phyloP scores from a whole-genome alignment of 2,888 invertebrate species.

The Encarsia formosa region DNA sequence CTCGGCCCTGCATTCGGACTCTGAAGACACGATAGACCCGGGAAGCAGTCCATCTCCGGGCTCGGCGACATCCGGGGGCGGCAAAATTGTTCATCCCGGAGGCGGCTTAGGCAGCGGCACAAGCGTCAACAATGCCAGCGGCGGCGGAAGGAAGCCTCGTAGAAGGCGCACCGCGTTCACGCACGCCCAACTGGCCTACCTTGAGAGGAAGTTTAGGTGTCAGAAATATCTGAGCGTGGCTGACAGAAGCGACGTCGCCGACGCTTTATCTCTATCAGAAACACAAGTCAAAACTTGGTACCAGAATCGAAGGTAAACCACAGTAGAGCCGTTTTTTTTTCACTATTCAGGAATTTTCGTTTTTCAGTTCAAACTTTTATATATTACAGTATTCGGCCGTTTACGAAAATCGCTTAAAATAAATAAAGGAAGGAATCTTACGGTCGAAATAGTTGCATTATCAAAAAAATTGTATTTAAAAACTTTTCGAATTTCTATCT shows the following conservation, averaged over 20 bases:
- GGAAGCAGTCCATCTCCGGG: slow-evolving; percentile 49
- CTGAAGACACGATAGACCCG: slow-evolving; percentile 50
- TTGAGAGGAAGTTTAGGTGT: slow-evolving; percentile 87
- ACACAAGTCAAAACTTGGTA: slow-evolving; percentile 97
- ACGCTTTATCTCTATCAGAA: slow-evolving; percentile 82
- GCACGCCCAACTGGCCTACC: slow-evolving; percentile 86
- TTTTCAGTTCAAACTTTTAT: too few species aligned
- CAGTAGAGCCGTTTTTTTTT: neutral
- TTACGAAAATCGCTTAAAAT: too few species aligned
- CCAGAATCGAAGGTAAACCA: slow-evolving; percentile 73
- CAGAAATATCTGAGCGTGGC: slow-evolving; percentile 93
- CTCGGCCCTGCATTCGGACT: slow-evolving; percentile 48
- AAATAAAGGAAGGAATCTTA: too few species aligned
- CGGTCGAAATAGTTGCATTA: too few species aligned
- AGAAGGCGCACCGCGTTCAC: slow-evolving; percentile 88
- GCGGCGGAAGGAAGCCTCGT: slow-evolving; percentile 70
- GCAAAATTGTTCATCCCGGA: too few species aligned
- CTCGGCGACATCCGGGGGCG: slow-evolving; percentile 65
- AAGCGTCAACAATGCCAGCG: slow-evolving; percentile 23
- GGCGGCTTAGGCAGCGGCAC: slow-evolving; percentile 52
- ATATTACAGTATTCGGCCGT: too few species aligned
- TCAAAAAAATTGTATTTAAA: too few species aligned
- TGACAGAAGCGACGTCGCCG: slow-evolving; percentile 88
- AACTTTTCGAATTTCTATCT: too few species aligned
- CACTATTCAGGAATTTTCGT: too few species aligned